Percentiles rank a stretch among this genome's conserved stretches.
Conservation (phyloP, 2,888 invertebrate genomes). For the Hypolimnas misippus region DNA sequence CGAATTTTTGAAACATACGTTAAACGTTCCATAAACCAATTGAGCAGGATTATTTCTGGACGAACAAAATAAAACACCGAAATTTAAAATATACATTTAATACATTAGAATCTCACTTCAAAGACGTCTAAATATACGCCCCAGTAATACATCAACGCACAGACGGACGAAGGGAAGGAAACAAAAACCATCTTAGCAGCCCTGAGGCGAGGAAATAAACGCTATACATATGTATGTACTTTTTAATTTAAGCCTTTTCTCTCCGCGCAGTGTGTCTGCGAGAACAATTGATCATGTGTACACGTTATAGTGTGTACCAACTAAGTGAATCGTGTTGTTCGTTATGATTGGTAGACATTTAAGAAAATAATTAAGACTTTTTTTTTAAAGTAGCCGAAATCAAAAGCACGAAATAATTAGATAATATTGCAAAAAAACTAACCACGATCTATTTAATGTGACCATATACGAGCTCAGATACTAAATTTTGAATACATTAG, state of each 20-base stretch:
- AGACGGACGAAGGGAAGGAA: constrained; percentile 18
- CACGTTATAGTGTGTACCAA: not conserved
- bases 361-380: no score
- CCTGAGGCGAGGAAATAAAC: constrained; percentile 12
- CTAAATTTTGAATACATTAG: no score
- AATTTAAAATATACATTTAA: not conserved
- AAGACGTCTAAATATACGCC: constrained; percentile 18
- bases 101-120: constrained; percentile 7
- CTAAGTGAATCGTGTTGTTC: not conserved
- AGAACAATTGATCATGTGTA: not conserved
- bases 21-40: no score
- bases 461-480: no score
- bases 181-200: constrained; percentile 17
- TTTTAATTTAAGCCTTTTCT: constrained; percentile 28
- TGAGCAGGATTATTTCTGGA: no score
- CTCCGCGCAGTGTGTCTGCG: constrained; percentile 10
- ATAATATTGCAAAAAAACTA: no score
- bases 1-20: no score
- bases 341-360: no score
- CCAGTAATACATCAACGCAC: constrained; percentile 26
- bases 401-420: no score
- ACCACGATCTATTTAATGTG: no score
- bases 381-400: no score
- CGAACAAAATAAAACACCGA: not conserved
- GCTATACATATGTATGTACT: not conserved